Base-by-base conservation (phyloP, 2,113 vertebrate species). In the Elephas maximus region DNA sequence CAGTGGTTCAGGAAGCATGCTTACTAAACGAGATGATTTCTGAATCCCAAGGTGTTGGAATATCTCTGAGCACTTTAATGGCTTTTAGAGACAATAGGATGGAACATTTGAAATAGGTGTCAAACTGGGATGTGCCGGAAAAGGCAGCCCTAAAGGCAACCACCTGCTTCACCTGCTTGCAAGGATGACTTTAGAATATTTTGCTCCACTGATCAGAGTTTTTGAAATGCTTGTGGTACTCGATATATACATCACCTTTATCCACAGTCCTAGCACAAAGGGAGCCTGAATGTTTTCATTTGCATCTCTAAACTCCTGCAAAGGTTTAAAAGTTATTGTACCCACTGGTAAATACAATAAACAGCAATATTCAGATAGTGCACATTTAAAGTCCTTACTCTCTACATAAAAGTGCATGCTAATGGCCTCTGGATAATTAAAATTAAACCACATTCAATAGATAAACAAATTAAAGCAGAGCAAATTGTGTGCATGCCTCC, bases 401-500 rank as follows among this genome's bases (percentile, higher is more conserved):
- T 95, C 93, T 90, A 76, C 53, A 91, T 92, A 95, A 97, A 97
- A 96, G 51, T 51, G 12, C 63, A 48, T 94, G 86, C 65, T 97
- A 97, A 98, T 97, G 65, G 77, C 71, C 8, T 0, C 62, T 83
- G 78, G 91, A 62, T 97, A 97, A 97, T 97, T 97, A 94, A 95
- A 97, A 97, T 96, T 95, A 96, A 97, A 95, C 48, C 71, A 82
- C 93, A 95, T 87, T 93, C 91, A 95, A 86, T 96, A 97, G 90
- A 97, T 93, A 97, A 97, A 97, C 97, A 97, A 97, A 97, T 97
- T 97, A 96, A 97, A 97, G 88, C 74, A 80, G 81, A 97, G 86
- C 48, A 96, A 96, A 95, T 94, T 96, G 76, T 94, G 74, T 94
- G 78, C 84, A 87, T 95, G 67, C 86, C 81, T 97, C 33, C 67